Evolutionary conservation across 2,888 invertebrate genomes (phyloP).

Genomic region (Agriopis leucophaearia): DNA sequence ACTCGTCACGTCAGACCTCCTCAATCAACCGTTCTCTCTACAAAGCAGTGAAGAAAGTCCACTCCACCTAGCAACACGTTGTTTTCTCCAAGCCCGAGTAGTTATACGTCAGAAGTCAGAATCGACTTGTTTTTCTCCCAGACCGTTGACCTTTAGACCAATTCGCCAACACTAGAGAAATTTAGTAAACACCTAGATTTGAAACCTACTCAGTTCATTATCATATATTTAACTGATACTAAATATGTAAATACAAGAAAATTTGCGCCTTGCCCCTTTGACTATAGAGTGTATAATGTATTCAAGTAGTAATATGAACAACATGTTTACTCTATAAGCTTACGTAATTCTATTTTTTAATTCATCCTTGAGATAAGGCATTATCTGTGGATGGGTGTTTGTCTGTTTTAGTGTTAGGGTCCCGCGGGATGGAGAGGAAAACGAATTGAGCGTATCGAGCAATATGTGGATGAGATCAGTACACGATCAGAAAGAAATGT

Average conservation of each 20-base stretch:
- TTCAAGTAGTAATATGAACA: constrained; percentile 47
- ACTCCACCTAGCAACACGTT: constrained; percentile 20
- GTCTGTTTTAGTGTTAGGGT: constrained; percentile 29
- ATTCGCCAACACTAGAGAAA: constrained; percentile 30
- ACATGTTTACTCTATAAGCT: constrained; percentile 62
- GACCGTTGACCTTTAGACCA: constrained; percentile 36
- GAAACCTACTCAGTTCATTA: constrained; percentile 20
- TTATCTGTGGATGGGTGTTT: constrained; percentile 52
- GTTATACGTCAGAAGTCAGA: not conserved
- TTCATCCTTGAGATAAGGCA: constrained; percentile 67
- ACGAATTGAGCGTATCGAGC: constrained; percentile 2
- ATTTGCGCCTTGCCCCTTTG: not conserved
- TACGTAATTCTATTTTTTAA: constrained; percentile 61
- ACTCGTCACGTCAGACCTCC: no score
- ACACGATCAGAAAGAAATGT: no score
- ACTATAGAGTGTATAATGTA: constrained; percentile 13
- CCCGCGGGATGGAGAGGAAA: constrained; percentile 5
- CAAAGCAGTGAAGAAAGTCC: not conserved
- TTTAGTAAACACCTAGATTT: constrained; percentile 34
- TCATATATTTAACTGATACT: constrained; percentile 12
- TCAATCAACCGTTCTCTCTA: no score
- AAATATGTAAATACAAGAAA: not conserved
- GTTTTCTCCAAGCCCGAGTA: constrained; percentile 3
- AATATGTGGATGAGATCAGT: no score
- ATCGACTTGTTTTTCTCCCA: constrained; percentile 32